A percentile compares a stretch with the other conserved stretches of the same genome.
These are phyloP conservation scores for Dendrolimus pini DNA, from an alignment of 2,888 invertebrate genomes.

Conservation along the genomic window DNA sequence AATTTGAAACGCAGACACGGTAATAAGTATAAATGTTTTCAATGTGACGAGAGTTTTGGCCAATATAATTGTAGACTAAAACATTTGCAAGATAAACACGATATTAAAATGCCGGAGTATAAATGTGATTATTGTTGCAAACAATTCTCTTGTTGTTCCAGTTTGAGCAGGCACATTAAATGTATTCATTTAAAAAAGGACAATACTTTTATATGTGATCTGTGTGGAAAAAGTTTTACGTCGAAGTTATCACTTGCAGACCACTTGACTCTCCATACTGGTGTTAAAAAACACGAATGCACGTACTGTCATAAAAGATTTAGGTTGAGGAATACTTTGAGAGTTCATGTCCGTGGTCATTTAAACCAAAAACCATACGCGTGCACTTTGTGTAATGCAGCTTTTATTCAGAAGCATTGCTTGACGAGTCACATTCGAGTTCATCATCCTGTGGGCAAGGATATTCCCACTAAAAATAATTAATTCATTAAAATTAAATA, in stretches of 20 bases:
- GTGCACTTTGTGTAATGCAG: constrained; percentile 26
- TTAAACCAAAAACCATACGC: constrained; percentile 27
- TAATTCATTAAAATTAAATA: no score
- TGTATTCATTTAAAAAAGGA: constrained; percentile 33
- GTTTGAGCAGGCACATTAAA: constrained; percentile 24
- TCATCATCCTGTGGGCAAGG: background rate
- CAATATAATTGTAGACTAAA: constrained; percentile 16
- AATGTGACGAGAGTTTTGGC: constrained; percentile 14
- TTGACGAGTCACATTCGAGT: constrained; percentile 26
- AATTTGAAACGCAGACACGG: constrained; percentile 15
- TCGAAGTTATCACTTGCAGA: no score
- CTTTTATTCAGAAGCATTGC: constrained; percentile 37
- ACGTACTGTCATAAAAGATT: constrained; percentile 13
- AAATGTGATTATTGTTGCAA: background rate
- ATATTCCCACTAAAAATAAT: no score
- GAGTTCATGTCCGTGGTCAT: constrained; percentile 33
- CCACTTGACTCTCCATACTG: background rate
- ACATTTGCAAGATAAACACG: constrained; percentile 9
- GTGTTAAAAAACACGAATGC: no score
- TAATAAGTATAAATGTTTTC: constrained; percentile 19
- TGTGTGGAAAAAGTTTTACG: no score
- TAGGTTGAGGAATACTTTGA: constrained; percentile 24
- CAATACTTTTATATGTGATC: no score
- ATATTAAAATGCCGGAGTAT: constrained; percentile 16
- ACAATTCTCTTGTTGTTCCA: constrained; percentile 11